Base-by-base conservation (phyloP, 1,140 invertebrate species). In the Alviniconcha marisindica region DNA sequence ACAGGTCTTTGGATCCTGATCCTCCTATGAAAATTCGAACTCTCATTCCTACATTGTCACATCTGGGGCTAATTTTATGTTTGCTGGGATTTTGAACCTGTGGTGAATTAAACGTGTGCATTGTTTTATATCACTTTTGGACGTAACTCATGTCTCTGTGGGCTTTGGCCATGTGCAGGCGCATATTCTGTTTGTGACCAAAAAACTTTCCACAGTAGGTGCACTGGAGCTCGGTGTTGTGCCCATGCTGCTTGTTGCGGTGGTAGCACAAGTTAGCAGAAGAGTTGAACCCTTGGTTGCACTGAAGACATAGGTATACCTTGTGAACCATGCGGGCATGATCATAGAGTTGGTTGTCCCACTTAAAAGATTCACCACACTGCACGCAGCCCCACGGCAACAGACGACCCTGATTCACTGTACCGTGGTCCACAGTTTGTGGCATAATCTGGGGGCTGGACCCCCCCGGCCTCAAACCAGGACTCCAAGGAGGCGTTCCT, bases 181-280 rank as follows among this genome's bases (percentile, higher is more conserved):
- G 69, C 36, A 71, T 12, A 18, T 71, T 71, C 21, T 71, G 69
- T 24, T 33, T 31, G 69, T 71, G 69, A 21, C 69, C 69, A 40
- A 71, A 71, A 33, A 71, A 71, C 69, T 71, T 71, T 5, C 69
- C 69, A 18, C 69, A 71, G 36, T 71, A 33, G 3, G 36, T 18
- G 69, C 69, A 71, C 69, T 71, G 69, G 10, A 71, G 69, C 18
- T 33, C 36, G 24, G 69, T 31, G 69, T 71, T 71, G 33, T 71
- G 69, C 10, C 69, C 36, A 18, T 71, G 69, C 69, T 40, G 18
- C 69, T 71, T 71, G 69, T 71, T 71, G 36, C 69, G 69, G 69
- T 71, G 69, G 69, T 71, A 71, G 69, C 69, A 36, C 69, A 71
- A 33, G 18, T 71, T 71, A 24, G 69, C 69, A 10, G 69, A 31